Evolutionary conservation across 2,113 vertebrate genomes (phyloP).

Genomic region (Illadopsis cleaveri): DNA sequence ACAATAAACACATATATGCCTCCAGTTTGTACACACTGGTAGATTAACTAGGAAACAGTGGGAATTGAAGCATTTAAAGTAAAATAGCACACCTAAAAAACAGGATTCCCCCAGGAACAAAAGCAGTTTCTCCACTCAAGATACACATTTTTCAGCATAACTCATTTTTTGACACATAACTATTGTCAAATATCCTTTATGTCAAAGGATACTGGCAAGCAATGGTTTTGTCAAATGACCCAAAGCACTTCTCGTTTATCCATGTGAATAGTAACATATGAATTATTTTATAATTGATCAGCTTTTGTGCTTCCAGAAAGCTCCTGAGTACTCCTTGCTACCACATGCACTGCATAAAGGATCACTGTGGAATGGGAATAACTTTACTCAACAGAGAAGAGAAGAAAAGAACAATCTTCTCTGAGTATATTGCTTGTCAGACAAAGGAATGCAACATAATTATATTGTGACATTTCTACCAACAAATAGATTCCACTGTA

Average conservation of each 20-base stretch:
- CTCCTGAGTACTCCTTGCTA: not conserved
- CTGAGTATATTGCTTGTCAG: conserved; percentile 64
- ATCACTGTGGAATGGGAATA: not conserved
- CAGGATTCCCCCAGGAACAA: not conserved
- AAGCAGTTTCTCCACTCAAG: not conserved
- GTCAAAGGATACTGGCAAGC: not conserved
- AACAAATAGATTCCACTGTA: conserved; percentile 70
- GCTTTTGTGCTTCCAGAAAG: conserved; percentile 7
- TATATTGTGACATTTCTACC: conserved; percentile 74
- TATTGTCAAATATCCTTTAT: not conserved
- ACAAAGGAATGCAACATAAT: conserved; percentile 66
- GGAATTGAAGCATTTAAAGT: not conserved
- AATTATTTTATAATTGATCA: not conserved
- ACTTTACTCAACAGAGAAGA: not conserved
- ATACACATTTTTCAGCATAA: not conserved
- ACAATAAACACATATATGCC: not conserved
- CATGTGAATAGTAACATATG: not conserved
- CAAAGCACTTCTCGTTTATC: not conserved
- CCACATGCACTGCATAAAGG: not conserved
- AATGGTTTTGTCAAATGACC: not conserved
- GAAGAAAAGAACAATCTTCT: conserved; percentile 59
- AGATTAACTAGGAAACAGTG: not conserved
- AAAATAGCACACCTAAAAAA: not conserved
- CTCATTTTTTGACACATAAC: not conserved
- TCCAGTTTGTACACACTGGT: no score